phyloP scores from a whole-genome alignment of 2,888 invertebrate species.

The Pseudoips prasinana region DNA sequence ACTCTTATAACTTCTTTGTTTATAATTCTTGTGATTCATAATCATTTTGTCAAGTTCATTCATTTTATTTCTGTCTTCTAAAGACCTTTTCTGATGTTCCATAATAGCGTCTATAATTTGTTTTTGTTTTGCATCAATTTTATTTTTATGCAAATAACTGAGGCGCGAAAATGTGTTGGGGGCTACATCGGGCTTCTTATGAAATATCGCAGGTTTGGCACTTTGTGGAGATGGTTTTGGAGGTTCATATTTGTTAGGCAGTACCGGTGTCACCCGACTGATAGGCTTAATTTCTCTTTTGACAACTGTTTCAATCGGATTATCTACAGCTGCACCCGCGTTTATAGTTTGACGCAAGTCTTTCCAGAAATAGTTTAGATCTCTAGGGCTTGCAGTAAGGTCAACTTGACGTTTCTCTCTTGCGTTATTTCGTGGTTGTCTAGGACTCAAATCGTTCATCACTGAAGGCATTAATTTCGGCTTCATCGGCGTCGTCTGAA shows the following conservation, averaged over 20 bases:
- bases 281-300: conserved; percentile 37
- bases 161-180: conserved; percentile 69
- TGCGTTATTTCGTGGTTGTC: no score
- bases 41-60: conserved; percentile 19
- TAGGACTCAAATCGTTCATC: no score
- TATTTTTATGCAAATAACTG: conserved; percentile 70
- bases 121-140: conserved; percentile 47
- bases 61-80: conserved; percentile 7
- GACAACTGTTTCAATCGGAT: neutral
- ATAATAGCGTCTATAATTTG: conserved; percentile 26
- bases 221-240: conserved; percentile 34
- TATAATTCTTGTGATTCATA: conserved; percentile 21
- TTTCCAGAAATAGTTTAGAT: conserved; percentile 39
- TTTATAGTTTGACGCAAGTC: conserved; percentile 53
- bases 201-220: conserved; percentile 49
- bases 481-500: no score
- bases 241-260: conserved; percentile 33
- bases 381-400: neutral
- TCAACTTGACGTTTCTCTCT: no score
- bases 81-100: conserved; percentile 20
- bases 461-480: neutral
- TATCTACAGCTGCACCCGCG: conserved; percentile 39
- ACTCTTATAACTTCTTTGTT: conserved; percentile 2
- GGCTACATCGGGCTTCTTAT: conserved; percentile 55
- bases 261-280: conserved; percentile 31